These are phyloP conservation scores for Eupithecia centaureata DNA, from an alignment of 2,888 invertebrate species.

Conservation along the genomic window DNA sequence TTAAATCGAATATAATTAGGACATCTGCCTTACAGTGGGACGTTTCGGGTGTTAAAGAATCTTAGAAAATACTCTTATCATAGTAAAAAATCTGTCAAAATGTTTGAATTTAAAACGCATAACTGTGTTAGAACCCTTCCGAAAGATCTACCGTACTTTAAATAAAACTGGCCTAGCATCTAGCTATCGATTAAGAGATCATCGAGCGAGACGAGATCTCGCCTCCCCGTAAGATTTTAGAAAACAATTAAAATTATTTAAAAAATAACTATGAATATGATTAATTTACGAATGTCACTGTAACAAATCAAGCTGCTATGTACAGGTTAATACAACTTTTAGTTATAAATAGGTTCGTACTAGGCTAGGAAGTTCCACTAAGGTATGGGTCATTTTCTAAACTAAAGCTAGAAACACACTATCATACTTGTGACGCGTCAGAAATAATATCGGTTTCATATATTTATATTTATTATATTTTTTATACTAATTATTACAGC, in stretches of 20 bases:
- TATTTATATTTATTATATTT: no score
- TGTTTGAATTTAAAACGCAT: slow-evolving; percentile 3
- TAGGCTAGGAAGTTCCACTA: background rate
- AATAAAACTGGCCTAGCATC: slow-evolving; percentile 39
- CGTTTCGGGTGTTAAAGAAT: background rate
- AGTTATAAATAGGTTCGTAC: background rate
- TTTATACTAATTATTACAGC: no score
- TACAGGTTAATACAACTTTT: slow-evolving; percentile 18
- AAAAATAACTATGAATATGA: slow-evolving; percentile 42
- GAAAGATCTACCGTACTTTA: slow-evolving; percentile 28
- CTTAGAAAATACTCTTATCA: background rate
- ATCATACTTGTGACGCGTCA: no score
- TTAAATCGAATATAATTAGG: background rate
- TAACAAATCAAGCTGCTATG: slow-evolving; percentile 23
- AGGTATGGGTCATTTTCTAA: background rate
- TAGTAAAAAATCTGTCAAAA: background rate
- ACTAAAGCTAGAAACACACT: background rate
- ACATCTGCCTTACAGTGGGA: background rate
- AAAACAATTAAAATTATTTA: slow-evolving; percentile 36
- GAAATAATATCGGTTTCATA: no score
- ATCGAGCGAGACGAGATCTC: slow-evolving; percentile 47
- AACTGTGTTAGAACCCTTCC: slow-evolving; percentile 13
- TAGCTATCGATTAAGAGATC: slow-evolving; percentile 64
- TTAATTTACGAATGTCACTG: slow-evolving; percentile 36
- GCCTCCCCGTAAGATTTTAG: slow-evolving; percentile 48